phyloP scores from a whole-genome alignment of 1,140 invertebrate genomes.

The Drosophila lacteicornis region DNA sequence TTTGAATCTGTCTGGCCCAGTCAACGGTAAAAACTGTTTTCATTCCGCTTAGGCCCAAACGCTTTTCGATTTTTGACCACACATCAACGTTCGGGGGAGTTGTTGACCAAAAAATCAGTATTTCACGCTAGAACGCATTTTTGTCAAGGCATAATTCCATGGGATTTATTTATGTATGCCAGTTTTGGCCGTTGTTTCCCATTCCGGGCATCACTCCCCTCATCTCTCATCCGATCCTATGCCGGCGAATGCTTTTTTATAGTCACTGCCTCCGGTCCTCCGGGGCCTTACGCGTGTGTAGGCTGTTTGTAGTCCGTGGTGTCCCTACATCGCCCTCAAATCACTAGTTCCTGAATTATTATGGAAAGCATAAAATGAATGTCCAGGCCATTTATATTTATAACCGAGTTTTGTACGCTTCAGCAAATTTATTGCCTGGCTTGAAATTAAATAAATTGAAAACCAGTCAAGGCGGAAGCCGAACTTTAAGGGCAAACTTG shows the following conservation, averaged over 20 bases:
- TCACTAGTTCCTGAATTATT: slow-evolving; percentile 81
- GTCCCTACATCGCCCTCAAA: slow-evolving; percentile 59
- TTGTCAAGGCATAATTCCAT: slow-evolving; percentile 82
- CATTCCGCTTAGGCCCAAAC: slow-evolving; percentile 64
- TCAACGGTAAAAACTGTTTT: slow-evolving; percentile 70
- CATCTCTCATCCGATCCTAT: neutral
- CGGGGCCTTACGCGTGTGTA: slow-evolving; percentile 68
- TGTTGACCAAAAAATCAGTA: slow-evolving; percentile 76
- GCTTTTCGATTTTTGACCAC: slow-evolving; percentile 79
- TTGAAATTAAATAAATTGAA: slow-evolving; percentile 67
- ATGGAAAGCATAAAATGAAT: slow-evolving; percentile 81
- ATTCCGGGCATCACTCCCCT: slow-evolving; percentile 31
- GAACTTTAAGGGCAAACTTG: slow-evolving; percentile 18
- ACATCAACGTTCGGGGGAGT: slow-evolving; percentile 22
- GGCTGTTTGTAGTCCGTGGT: slow-evolving; percentile 61
- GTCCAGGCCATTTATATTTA: slow-evolving; percentile 80
- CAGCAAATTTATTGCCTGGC: slow-evolving; percentile 70
- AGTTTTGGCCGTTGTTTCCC: slow-evolving; percentile 54
- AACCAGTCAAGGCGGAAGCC: slow-evolving; percentile 1
- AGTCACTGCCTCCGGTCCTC: slow-evolving; percentile 48
- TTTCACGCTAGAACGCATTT: slow-evolving; percentile 81
- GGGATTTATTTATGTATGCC: slow-evolving; percentile 81
- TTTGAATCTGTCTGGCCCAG: slow-evolving; percentile 45
- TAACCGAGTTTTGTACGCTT: slow-evolving; percentile 74
- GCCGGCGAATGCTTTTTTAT: slow-evolving; percentile 53